Evolutionary conservation across 2,888 invertebrate species (phyloP).

Genomic region (Laspeyria flexula): DNA sequence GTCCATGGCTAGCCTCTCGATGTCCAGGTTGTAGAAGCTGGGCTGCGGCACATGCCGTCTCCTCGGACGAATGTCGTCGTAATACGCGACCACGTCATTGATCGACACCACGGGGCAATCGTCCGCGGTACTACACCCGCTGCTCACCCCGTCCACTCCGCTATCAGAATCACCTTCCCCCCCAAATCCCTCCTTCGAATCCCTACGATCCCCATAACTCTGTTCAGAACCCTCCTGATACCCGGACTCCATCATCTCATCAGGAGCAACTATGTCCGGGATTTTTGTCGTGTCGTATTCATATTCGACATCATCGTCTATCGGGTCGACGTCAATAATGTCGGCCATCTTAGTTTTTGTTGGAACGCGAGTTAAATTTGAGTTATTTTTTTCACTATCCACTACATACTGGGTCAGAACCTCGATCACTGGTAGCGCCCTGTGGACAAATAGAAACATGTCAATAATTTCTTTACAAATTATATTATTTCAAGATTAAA

Average conservation of each 20-base stretch:
- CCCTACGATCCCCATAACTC: slow-evolving; percentile 77
- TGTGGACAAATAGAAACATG: slow-evolving; percentile 57
- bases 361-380: slow-evolving; percentile 42
- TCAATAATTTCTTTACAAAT: neutral
- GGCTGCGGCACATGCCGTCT: slow-evolving; percentile 76
- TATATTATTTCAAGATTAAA: too few relatives aligned
- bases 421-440: slow-evolving; percentile 68
- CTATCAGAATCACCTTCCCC: slow-evolving; percentile 82
- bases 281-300: slow-evolving; percentile 74
- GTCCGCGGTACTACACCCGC: slow-evolving; percentile 85
- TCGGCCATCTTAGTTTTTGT: slow-evolving; percentile 67
- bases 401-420: slow-evolving; percentile 76
- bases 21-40: slow-evolving; percentile 78
- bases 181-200: slow-evolving; percentile 78
- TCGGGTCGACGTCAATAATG: slow-evolving; percentile 62
- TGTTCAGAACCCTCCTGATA: slow-evolving; percentile 80
- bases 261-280: slow-evolving; percentile 78
- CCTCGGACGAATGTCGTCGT: slow-evolving; percentile 77
- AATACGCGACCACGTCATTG: slow-evolving; percentile 82
- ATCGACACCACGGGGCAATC: slow-evolving; percentile 85
- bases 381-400: slow-evolving; percentile 52
- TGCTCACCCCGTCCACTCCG: slow-evolving; percentile 86
- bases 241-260: slow-evolving; percentile 81
- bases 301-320: slow-evolving; percentile 75
- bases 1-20: slow-evolving; percentile 77